Evolutionary conservation across 2,888 invertebrate genomes (phyloP).

Genomic region (Hypsopygia costalis): DNA sequence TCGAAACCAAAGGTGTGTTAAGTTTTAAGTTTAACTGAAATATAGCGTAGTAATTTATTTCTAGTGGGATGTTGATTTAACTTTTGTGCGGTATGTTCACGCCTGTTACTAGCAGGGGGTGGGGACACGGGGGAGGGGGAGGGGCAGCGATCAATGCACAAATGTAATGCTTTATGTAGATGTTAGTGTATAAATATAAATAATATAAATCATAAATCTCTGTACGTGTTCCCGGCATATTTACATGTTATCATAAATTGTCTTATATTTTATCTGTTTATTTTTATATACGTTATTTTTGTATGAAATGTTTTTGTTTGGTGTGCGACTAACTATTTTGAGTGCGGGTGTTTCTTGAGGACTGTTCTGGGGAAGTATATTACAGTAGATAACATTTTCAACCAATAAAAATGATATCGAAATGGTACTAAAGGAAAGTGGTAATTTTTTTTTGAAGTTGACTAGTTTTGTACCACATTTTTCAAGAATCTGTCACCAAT

Average conservation of each 20-base stretch:
- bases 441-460: too few species aligned
- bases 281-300: constrained; percentile 20
- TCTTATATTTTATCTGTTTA: constrained; percentile 28
- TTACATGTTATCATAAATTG: constrained; percentile 32
- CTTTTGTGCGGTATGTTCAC: constrained; percentile 12
- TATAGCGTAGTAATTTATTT: constrained; percentile 25
- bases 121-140: constrained; percentile 15
- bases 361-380: too few species aligned
- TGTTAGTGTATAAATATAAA: constrained; percentile 54
- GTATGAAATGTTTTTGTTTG: constrained; percentile 10
- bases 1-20: constrained; percentile 55
- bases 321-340: constrained; percentile 15
- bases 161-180: constrained; percentile 72
- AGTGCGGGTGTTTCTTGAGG: constrained; percentile 8
- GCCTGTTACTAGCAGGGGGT: constrained; percentile 10
- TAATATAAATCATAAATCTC: constrained; percentile 45
- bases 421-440: too few species aligned
- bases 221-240: constrained; percentile 51
- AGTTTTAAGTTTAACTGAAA: constrained; percentile 28
- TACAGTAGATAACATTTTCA: too few species aligned
- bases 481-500: too few species aligned
- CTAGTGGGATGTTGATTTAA: constrained; percentile 12
- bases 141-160: constrained; percentile 48
- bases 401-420: too few species aligned
- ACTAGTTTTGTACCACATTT: too few species aligned